Percentiles rank a stretch among this genome's conserved stretches.
phyloP scores from a whole-genome alignment of 2,888 invertebrate species.

The Augochlorella aurata region DNA sequence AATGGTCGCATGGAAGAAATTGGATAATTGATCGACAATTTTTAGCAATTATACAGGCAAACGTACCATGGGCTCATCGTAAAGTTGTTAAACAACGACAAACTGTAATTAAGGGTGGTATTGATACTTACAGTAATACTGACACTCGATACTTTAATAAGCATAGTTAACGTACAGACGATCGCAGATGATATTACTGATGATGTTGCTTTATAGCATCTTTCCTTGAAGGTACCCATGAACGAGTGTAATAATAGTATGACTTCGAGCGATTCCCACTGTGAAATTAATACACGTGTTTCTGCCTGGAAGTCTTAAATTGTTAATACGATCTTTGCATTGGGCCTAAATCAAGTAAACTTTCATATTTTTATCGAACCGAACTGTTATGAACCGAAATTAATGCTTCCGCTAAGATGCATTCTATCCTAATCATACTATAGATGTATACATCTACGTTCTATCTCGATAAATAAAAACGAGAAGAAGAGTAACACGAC shows the following conservation, averaged over 20 bases:
- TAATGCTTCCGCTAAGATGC: no score
- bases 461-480: no score
- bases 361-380: no score
- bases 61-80: not conserved
- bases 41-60: not conserved
- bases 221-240: not conserved
- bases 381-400: no score
- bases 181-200: conserved; percentile 4
- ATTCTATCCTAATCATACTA: no score
- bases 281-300: not conserved
- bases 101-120: not conserved
- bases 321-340: not conserved
- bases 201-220: not conserved
- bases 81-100: not conserved
- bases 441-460: no score
- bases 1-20: not conserved
- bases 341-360: no score
- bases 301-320: not conserved
- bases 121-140: not conserved
- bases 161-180: not conserved
- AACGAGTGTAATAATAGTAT: not conserved
- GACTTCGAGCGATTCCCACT: not conserved
- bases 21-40: not conserved
- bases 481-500: no score
- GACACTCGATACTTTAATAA: not conserved